Base-by-base conservation (phyloP, 2,113 vertebrate genomes). In the Alethe castanea region DNA sequence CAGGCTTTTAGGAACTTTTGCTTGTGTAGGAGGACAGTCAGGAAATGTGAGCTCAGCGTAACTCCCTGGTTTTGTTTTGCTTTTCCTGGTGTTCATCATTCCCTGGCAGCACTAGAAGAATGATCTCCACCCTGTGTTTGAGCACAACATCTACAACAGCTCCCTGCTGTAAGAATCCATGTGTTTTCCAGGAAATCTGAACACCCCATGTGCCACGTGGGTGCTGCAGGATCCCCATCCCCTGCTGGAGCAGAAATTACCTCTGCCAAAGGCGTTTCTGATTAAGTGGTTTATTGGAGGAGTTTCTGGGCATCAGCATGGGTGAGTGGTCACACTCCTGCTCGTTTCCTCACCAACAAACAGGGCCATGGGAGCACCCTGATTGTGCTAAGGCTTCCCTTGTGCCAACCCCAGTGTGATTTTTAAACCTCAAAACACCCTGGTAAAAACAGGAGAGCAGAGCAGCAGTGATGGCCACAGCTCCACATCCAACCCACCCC, bases 321-420 rank as follows among this genome's bases (percentile, higher is more conserved):
- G 3, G 28, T 14, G 20, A 66, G 31, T 2, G 15, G 19, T 19
- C 40, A 72, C 25, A 23, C 6, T 83, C 53, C 2, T 2, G 38
- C 33, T 86, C 0, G 0, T 59, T 53, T 67, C 40, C 57, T 70
- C 61, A 44, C 47, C 61, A 48, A 8, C 23, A 38, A 35, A n/a
- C 3, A 3, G 19, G 20, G 29, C 23, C 26, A 12, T 0, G 5
- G 54, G 31, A 79, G 53, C 57, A 54, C 17, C 9, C 28, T 48
- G 38, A 54, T 8, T 3, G 1, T 44, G 54, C 69, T 83, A 73
- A 47, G 15, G 50, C 5, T 74, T 28, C 14, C 9, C 25, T 23
- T 8, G 1, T 36, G 24, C 23, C 56, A 45, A 2, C 3, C 35
- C 26, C 26, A 20, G 16, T 7, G 38, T 0, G 0, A 13, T 88